These are phyloP conservation scores for Drosophila cognata DNA, from an alignment of 2,888 invertebrate species.

Conservation along the genomic window DNA sequence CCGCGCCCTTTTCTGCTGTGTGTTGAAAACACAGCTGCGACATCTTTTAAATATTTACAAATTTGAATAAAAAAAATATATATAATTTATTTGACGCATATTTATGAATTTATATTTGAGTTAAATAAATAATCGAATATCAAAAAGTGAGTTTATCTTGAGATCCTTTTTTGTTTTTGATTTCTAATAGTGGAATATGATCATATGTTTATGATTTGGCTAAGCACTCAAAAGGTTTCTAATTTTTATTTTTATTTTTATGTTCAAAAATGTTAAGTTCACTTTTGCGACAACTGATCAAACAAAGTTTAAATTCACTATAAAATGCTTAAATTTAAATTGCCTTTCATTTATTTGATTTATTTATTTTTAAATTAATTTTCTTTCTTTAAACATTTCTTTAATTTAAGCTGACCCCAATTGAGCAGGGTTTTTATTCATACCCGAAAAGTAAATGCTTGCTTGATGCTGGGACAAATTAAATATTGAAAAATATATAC, in stretches of 20 bases:
- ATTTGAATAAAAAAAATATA: neutral
- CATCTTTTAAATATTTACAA: constrained; percentile 19
- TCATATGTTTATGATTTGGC: neutral
- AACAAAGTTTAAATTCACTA: neutral
- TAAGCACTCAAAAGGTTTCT: neutral
- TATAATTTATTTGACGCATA: neutral
- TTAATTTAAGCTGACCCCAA: neutral
- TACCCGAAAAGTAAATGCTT: neutral
- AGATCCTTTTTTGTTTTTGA: too few species aligned
- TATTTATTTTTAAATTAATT: neutral
- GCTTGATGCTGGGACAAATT: constrained; percentile 24
- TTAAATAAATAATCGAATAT: neutral
- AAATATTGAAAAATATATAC: constrained; percentile 49
- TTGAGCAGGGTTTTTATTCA: neutral
- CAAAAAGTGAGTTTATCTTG: neutral
- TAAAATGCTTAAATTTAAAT: neutral
- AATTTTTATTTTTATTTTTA: neutral
- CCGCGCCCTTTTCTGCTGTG: neutral
- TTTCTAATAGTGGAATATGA: neutral
- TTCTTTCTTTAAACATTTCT: neutral
- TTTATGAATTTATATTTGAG: neutral
- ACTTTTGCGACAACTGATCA: neutral
- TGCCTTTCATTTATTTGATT: neutral
- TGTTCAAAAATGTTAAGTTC: neutral
- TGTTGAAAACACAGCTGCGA: constrained; percentile 23